Percentiles rank a stretch among this genome's conserved stretches.
Conservation (phyloP, 2,797 vertebrate genomes). For the Lutjanus campechanus region DNA sequence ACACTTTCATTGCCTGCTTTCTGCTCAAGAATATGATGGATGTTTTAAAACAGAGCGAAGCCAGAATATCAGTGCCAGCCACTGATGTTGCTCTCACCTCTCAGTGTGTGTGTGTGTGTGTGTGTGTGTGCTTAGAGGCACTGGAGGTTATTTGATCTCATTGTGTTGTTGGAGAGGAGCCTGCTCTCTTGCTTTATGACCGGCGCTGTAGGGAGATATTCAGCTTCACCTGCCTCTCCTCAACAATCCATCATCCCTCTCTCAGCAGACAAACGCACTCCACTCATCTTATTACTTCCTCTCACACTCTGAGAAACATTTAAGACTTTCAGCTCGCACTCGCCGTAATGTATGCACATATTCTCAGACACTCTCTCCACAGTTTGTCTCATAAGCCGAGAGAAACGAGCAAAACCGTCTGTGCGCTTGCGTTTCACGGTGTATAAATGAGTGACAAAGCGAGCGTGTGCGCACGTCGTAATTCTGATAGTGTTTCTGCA, state of each 20-base stretch:
- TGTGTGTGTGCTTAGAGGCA: constrained; percentile 53
- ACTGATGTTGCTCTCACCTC: constrained; percentile 63
- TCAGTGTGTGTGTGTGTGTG: constrained; percentile 28
- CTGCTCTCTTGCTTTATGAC: constrained; percentile 77
- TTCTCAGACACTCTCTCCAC: constrained; percentile 15
- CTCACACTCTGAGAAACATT: constrained; percentile 69
- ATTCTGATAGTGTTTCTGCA: constrained; percentile 47
- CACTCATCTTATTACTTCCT: constrained; percentile 76
- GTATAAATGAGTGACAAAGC: constrained; percentile 27
- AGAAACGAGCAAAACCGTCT: constrained; percentile 1
- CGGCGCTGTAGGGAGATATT: constrained; percentile 78
- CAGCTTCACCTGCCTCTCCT: constrained; percentile 77
- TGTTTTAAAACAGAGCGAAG: constrained; percentile 69
- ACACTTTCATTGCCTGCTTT: constrained; percentile 57
- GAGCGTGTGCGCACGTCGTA: background rate
- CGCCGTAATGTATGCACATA: constrained; percentile 48
- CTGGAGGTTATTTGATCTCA: constrained; percentile 79
- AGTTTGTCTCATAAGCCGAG: constrained; percentile 27
- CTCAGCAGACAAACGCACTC: constrained; percentile 68
- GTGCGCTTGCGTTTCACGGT: background rate
- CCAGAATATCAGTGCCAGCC: constrained; percentile 64
- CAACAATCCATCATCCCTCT: constrained; percentile 77
- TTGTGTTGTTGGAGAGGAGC: constrained; percentile 76
- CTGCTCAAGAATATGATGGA: constrained; percentile 70
- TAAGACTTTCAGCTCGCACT: constrained; percentile 54